These are phyloP conservation scores for Aquatica leii DNA, from an alignment of 2,888 invertebrate genomes.

Conservation along the genomic window DNA sequence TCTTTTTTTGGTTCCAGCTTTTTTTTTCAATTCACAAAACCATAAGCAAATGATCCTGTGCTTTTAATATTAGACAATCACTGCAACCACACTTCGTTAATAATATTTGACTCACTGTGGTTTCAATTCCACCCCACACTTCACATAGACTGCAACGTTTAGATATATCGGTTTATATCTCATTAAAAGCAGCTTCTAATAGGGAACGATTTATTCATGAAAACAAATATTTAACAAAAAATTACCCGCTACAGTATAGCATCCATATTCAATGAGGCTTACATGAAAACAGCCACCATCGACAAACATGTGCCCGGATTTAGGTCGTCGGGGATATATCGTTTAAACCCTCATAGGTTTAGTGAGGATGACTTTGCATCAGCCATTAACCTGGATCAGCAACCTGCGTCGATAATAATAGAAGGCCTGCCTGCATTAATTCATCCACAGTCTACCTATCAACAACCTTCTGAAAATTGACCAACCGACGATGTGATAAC, in stretches of 20 bases:
- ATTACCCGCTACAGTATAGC: background rate
- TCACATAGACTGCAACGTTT: background rate
- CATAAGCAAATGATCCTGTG: background rate
- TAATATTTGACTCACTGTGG: background rate
- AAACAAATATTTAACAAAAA: background rate
- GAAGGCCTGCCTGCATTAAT: too few species aligned
- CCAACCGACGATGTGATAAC: too few species aligned
- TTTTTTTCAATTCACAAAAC: background rate
- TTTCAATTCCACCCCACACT: slow-evolving; percentile 1
- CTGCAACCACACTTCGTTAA: slow-evolving; percentile 1
- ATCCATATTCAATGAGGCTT: background rate
- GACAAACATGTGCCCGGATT: background rate
- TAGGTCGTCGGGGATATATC: too few species aligned
- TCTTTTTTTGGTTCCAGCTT: background rate
- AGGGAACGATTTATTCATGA: slow-evolving; percentile 8
- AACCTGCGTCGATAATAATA: too few species aligned
- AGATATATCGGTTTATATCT: background rate
- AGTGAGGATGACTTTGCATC: too few species aligned
- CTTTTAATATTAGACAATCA: slow-evolving; percentile 5
- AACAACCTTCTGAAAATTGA: too few species aligned
- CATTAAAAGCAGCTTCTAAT: slow-evolving; percentile 5
- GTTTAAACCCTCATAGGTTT: background rate
- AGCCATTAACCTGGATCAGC: too few species aligned
- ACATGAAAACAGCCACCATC: background rate
- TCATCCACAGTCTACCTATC: too few species aligned